These are phyloP conservation scores for Spicauda simplicius DNA, from an alignment of 2,888 invertebrate species.

Conservation along the genomic window DNA sequence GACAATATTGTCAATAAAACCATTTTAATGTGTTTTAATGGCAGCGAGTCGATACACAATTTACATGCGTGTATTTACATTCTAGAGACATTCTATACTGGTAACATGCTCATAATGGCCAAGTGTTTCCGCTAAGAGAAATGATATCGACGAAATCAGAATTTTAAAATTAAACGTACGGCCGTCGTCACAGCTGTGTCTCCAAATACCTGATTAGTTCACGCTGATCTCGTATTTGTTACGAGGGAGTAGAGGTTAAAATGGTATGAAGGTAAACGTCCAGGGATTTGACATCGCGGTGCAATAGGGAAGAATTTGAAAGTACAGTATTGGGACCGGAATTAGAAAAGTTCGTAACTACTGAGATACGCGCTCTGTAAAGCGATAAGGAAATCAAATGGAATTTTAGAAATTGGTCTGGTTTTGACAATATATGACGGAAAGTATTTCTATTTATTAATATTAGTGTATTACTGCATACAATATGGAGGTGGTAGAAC, in stretches of 20 bases:
- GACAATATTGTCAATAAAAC: too few species aligned
- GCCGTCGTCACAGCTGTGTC: constrained; percentile 29
- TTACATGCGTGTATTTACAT: constrained; percentile 39
- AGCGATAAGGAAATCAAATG: constrained; percentile 22
- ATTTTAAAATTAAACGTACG: constrained; percentile 57
- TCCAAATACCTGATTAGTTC: background rate
- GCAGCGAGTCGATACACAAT: background rate
- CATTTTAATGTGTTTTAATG: background rate
- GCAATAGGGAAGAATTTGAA: constrained; percentile 52
- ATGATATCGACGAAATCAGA: constrained; percentile 57
- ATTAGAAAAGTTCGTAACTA: constrained; percentile 39
- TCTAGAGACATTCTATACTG: constrained; percentile 56
- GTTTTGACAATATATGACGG: background rate
- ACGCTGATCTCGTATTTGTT: constrained; percentile 9
- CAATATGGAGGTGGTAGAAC: too few species aligned
- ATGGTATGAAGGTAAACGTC: background rate
- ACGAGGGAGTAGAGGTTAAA: constrained; percentile 26
- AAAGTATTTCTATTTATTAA: background rate
- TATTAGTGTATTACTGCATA: too few species aligned
- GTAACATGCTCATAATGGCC: constrained; percentile 61
- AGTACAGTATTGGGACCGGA: constrained; percentile 52
- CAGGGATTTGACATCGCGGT: constrained; percentile 18
- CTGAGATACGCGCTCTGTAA: constrained; percentile 41
- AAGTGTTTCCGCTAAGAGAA: constrained; percentile 67
- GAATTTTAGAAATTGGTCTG: constrained; percentile 22